Evolutionary conservation across 30 jellyfish, hydroid and myxozoan species (phyloP), one percentile per base, ranked within the genome.

Genomic region (Aurelia sp.): DNA sequence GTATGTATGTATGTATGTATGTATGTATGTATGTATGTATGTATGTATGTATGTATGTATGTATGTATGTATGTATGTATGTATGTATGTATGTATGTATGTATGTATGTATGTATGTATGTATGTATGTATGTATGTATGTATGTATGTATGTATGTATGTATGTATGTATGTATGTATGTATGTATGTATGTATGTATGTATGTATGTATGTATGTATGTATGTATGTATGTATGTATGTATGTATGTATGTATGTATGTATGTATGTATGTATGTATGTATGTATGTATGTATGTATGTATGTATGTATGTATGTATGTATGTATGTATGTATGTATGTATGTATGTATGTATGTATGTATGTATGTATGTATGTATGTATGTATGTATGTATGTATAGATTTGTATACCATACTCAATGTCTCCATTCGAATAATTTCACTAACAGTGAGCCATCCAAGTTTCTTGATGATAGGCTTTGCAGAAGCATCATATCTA

Each of bases 21-120:
- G 78, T 66, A 66, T 66, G 78, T 66, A 66, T 66, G 78, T 66
- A 66, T 66, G 78, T 66, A 66, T 66, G 78, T 66, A 66, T 66
- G 78, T 66, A 66, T 66, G 78, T 66, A 66, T 66, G 78, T 66
- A 66, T 66, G 78, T 66, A 66, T 66, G 78, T 66, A 66, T 66
- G 78, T 19, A 66, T 66, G 78, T 66, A 66, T 66, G 78, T 66
- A 66, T 66, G 78, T 19, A 66, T 66, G 78, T 66, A 66, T 66
- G 78, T 66, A 66, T 66, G 78, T 16, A 66, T 66, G 23, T 66
- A 66, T 66, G 78, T 66, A 66, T 66, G 78, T 66, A 66, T 66
- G 78, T 66, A 66, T 66, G 78, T 19, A n/a, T 66, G 78, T 66
- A 66, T 66, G 78, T 66, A 66, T 66, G 78, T 66, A 66, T 66